Percentiles rank a stretch among this genome's conserved stretches.
Evolutionary conservation across 2,888 invertebrate species (phyloP).

Genomic region (Rhagium mordax): DNA sequence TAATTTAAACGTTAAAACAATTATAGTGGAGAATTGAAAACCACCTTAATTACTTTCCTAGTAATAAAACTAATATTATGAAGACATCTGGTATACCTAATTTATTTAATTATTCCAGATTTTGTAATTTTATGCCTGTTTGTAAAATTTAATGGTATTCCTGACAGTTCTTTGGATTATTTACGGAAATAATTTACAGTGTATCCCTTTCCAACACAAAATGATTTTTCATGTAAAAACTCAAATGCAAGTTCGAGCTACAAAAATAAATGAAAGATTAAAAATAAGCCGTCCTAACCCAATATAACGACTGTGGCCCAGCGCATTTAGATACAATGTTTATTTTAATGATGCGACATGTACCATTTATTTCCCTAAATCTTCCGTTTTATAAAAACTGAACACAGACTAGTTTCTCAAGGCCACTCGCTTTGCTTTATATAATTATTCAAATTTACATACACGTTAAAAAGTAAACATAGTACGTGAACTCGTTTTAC

Average conservation of each 20-base stretch:
- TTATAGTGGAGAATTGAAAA: background rate
- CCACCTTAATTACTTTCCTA: background rate
- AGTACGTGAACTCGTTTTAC: background rate
- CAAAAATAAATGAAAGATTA: conserved; percentile 55
- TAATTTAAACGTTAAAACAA: too few species aligned
- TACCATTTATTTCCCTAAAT: conserved; percentile 63
- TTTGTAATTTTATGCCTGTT: conserved; percentile 1
- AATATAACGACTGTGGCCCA: conserved; percentile 60
- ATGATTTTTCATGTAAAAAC: conserved; percentile 21
- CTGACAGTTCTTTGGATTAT: conserved; percentile 9
- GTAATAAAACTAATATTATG: background rate
- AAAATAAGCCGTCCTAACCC: conserved; percentile 60
- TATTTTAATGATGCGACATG: conserved; percentile 64
- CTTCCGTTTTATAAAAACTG: conserved; percentile 57
- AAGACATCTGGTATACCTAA: conserved; percentile 15
- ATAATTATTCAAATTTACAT: conserved; percentile 15
- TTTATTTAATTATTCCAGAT: conserved; percentile 19
- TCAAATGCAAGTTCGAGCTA: conserved; percentile 26
- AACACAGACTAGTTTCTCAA: conserved; percentile 52
- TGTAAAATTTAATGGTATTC: conserved; percentile 22
- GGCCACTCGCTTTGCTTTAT: conserved; percentile 13
- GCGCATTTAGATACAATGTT: conserved; percentile 59
- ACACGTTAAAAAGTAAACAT: background rate
- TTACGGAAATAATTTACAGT: conserved; percentile 29
- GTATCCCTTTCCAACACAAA: conserved; percentile 10